phyloP scores from a whole-genome alignment of 2,797 vertebrate species.

The Onychomys torridus region DNA sequence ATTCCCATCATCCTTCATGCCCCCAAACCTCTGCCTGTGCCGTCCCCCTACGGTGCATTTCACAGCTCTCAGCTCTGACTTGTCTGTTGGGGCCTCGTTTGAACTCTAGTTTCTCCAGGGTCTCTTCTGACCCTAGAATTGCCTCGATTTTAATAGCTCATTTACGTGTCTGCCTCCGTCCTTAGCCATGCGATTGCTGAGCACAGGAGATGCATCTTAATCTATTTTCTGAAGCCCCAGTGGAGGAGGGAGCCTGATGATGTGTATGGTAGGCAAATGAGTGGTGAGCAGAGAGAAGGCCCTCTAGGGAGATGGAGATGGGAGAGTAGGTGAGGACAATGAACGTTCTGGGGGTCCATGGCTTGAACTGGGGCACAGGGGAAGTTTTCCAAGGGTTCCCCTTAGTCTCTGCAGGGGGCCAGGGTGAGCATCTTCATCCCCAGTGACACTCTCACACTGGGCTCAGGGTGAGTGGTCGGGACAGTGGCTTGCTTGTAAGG shows the following conservation, averaged over 20 bases:
- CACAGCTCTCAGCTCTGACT: neutral
- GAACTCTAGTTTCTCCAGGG: neutral
- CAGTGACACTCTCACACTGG: neutral
- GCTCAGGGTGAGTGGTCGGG: neutral
- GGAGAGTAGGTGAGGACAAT: neutral
- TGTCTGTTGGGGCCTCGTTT: neutral
- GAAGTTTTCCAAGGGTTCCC: neutral
- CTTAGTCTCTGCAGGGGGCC: accelerated
- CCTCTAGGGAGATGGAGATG: neutral
- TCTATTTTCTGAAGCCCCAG: neutral
- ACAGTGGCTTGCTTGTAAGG: neutral
- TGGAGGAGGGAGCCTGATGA: neutral
- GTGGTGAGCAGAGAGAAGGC: neutral
- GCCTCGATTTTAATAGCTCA: neutral
- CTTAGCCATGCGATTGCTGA: neutral
- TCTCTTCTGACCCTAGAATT: neutral
- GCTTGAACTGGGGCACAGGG: neutral
- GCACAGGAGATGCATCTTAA: neutral
- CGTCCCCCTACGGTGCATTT: neutral
- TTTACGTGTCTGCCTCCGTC: neutral
- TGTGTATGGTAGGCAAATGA: neutral
- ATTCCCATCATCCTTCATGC: neutral
- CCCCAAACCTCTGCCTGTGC: neutral
- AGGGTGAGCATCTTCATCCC: neutral
- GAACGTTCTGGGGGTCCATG: neutral